Percentiles rank a stretch among this genome's conserved stretches.
These are phyloP conservation scores for Polylopha cassiicola DNA, from an alignment of 2,888 invertebrate species.

Conservation along the genomic window DNA sequence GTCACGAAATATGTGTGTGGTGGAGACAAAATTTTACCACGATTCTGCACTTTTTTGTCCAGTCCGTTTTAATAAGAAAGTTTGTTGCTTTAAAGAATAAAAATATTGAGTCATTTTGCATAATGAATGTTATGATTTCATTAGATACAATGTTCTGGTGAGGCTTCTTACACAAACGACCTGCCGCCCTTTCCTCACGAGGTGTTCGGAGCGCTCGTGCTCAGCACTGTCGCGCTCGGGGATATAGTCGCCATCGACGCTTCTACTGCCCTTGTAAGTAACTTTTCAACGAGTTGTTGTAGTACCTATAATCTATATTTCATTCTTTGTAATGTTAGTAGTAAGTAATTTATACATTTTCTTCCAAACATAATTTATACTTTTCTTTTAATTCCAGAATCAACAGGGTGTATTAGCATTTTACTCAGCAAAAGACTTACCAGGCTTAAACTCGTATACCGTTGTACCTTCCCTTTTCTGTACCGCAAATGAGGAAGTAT, in stretches of 20 bases:
- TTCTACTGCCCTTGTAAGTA: conserved; percentile 80
- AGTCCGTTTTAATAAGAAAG: too few relatives aligned
- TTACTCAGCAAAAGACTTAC: conserved; percentile 79
- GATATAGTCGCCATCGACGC: conserved; percentile 76
- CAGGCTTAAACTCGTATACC: conserved; percentile 79
- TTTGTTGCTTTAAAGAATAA: too few relatives aligned
- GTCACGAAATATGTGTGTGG: too few relatives aligned
- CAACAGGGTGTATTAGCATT: conserved; percentile 79
- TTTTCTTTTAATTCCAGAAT: conserved; percentile 55
- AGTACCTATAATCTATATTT: too few relatives aligned
- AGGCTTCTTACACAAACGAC: conserved; percentile 82
- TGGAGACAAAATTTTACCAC: too few relatives aligned
- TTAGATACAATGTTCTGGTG: conserved; percentile 80
- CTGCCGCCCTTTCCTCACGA: conserved; percentile 75
- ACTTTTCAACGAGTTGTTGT: too few relatives aligned
- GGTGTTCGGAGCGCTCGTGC: conserved; percentile 80
- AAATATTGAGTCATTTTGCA: too few relatives aligned
- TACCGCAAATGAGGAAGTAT: conserved; percentile 58
- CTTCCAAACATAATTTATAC: background rate
- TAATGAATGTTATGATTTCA: conserved; percentile 45
- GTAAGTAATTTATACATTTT: background rate
- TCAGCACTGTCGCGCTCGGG: conserved; percentile 68
- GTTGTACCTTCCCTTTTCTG: conserved; percentile 32
- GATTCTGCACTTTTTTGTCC: too few relatives aligned
- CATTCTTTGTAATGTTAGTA: too few relatives aligned